phyloP scores from a whole-genome alignment of 1,140 invertebrate genomes.

The Drosophila arizonae region DNA sequence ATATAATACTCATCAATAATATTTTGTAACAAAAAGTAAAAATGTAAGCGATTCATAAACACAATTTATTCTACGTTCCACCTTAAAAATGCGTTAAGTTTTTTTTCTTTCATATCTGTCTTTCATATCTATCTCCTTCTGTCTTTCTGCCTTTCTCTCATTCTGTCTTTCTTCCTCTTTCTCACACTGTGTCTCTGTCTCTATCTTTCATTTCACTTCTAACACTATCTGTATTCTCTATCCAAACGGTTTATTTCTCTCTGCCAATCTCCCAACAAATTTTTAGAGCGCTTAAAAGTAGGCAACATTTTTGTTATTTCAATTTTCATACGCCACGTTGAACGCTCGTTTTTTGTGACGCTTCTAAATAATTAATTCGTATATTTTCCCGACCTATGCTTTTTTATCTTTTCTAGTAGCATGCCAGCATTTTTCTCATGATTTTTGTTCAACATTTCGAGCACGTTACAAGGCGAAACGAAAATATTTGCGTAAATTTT shows the following conservation, averaged over 20 bases:
- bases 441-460: not conserved
- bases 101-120: too few relatives aligned
- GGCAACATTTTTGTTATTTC: not conserved
- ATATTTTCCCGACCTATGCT: slow-evolving; percentile 2
- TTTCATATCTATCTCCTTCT: not conserved
- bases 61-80: too few relatives aligned
- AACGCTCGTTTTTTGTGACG: not conserved
- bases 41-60: too few relatives aligned
- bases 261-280: not conserved
- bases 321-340: not conserved
- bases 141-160: not conserved
- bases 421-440: not conserved
- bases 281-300: slow-evolving; percentile 2
- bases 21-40: too few relatives aligned
- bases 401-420: not conserved
- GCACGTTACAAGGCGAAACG: not conserved
- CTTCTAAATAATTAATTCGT: slow-evolving; percentile 5
- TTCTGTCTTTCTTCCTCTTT: too few relatives aligned
- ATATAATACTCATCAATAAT: too few relatives aligned
- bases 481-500: slow-evolving; percentile 1
- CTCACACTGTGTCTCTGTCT: too few relatives aligned
- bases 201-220: not conserved
- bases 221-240: not conserved
- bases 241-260: too few relatives aligned
- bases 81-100: too few relatives aligned